A percentile compares a stretch with the other conserved stretches of the same genome.
Conservation (phyloP, 1,140 invertebrate genomes). For the Hormaphis cornu region DNA sequence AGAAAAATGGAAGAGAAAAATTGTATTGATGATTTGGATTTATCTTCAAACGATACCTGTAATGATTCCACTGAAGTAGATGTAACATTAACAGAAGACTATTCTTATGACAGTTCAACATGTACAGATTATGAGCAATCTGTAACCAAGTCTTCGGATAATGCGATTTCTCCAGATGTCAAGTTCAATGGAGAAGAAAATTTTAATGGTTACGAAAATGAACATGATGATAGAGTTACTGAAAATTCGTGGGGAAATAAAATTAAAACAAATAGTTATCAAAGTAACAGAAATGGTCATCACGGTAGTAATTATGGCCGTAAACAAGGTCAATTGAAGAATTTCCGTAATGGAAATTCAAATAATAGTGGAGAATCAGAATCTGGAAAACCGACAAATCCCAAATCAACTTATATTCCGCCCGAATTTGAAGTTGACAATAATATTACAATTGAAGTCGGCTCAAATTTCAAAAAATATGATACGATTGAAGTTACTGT, state of each 20-base stretch:
- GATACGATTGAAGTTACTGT: slow-evolving; percentile 42
- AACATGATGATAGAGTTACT: not conserved
- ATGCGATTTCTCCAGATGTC: not conserved
- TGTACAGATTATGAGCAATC: too few relatives aligned
- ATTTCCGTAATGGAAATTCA: not conserved
- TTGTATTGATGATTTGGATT: too few relatives aligned
- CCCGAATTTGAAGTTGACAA: slow-evolving; percentile 62
- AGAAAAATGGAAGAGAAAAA: too few relatives aligned
- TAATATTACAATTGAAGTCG: slow-evolving; percentile 50
- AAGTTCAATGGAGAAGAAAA: not conserved
- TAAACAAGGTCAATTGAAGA: not conserved
- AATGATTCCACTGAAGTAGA: too few relatives aligned
- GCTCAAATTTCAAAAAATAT: slow-evolving; percentile 69
- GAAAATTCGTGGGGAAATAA: not conserved
- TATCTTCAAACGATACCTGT: too few relatives aligned
- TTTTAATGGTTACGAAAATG: not conserved
- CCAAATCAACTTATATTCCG: slow-evolving; percentile 58
- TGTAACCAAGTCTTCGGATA: not conserved
- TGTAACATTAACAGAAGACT: too few relatives aligned
- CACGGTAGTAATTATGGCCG: not conserved
- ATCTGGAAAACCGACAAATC: not conserved
- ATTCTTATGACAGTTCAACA: too few relatives aligned
- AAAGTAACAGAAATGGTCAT: not conserved
- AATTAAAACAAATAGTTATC: not conserved
- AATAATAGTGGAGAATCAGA: not conserved